Evolutionary conservation across 2,888 invertebrate genomes (phyloP), one percentile per base, ranked within the genome.

Genomic region (Anthophora plumipes): DNA sequence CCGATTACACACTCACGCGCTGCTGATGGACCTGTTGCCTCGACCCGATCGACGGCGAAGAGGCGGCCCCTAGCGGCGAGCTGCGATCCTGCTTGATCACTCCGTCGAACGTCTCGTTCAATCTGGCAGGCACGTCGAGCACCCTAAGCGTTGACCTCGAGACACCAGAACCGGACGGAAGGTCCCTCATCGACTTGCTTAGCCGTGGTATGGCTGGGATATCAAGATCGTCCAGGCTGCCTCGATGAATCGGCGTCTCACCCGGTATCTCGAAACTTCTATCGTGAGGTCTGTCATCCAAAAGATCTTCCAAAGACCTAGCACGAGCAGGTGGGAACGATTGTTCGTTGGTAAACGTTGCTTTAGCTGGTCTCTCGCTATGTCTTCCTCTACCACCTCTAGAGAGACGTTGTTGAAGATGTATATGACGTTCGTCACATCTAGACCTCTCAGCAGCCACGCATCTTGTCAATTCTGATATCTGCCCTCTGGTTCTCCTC

Each of bases 351-450:
- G 93, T 94, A 77, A 92, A 94, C 8, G 94, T 93, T 89, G 94
- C 92, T 90, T 95, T 94, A 17, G 95, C 94, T 70, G 92, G 89
- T 82, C 95, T 92, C 90, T 95, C 94, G 63, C 95, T 94, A 66
- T 95, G 94, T 86, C 96, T 94, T 82, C 95, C 95, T 89, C 95
- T 94, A 84, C 95, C 95, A 54, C 96, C 95, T 86, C 96, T 94
- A 8, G 95, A 95, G 14, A 97, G 89, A 95, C 96, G 96, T 85
- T 96, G 96, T 86, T 96, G 96, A 72, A 97, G 93, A 90, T 96
- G 96, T 69, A 95, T 94, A 77, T 96, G 95, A 66, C 96, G 94
- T 80, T 96, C 96, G 71, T 95, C 92, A 89, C 96, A 96, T 72
- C 95, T 93, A 0, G 95, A 94, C 85, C 95, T 94, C 89, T 96